Base-by-base conservation (phyloP, 2,113 vertebrate species). In the Eonycteris spelaea region DNA sequence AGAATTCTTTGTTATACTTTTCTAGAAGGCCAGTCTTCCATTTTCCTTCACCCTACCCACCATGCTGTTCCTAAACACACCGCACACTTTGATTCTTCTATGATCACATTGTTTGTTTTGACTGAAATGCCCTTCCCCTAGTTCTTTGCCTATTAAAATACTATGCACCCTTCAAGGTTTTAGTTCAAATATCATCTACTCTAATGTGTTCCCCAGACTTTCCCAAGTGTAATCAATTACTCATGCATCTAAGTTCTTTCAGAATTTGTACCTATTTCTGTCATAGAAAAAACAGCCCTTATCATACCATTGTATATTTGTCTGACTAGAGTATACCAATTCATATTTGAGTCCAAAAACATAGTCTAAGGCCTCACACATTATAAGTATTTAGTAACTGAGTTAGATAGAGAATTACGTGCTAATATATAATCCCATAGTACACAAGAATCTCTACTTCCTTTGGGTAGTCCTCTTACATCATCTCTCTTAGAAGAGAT, bases 381-480 rank as follows among this genome's bases (percentile, higher is more conserved):
- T n/a, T 63, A 78, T 86, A 85, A 77, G 26, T 35, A 38, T 61
- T 90, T 83, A 84, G 10, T 38, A 87, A 33, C 13, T 73, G 16
- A 88, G 22, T 92, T 91, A 92, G 55, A 84, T 40, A 93, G 7
- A 85, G 40, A 97, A 95, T 77, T 51, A 67, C n/a, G 21, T 16
- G 11, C 38, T 94, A 95, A 92, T 33, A 68, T 2, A 74, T 74
- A 67, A 53, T 43, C 26, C 26, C 26, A 33, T 0, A 63, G 28
- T 45, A 86, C 21, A 68, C 3, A 4, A 84, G 61, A 67, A 59
- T 21, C 40, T 82, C 55, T 78, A 0, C 48, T 55, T 67, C 30
- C 16, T 83, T 59, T 63, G 45, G 45, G 45, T 91, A 86, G 16
- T 87, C 30, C 33, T 43, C 10, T n/a, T 38, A 57, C 0, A 91